Percentiles rank a stretch among this genome's conserved stretches.
Conservation (phyloP, 2,113 vertebrate genomes). For the Sarotherodon lohbergeri region DNA sequence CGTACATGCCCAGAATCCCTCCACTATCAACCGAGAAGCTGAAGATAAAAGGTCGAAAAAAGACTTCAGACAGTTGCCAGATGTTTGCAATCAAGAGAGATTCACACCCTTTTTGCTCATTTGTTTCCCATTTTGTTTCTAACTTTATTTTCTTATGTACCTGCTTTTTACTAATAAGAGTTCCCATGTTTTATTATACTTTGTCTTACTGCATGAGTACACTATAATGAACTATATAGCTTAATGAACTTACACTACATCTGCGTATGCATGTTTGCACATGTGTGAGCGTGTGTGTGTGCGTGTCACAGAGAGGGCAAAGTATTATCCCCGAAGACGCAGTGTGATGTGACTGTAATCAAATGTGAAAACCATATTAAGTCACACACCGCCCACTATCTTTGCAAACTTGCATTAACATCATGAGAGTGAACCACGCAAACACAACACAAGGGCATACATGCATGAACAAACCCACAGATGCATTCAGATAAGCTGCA, state of each 20-base stretch:
- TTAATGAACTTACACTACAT: background rate
- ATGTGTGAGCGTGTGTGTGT: background rate
- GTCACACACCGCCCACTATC: conserved; percentile 38
- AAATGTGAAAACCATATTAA: conserved; percentile 54
- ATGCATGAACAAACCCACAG: background rate
- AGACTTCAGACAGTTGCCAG: background rate
- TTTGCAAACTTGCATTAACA: conserved; percentile 40
- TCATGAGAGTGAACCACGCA: background rate
- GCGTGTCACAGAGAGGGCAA: background rate
- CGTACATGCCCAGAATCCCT: background rate
- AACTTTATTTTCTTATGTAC: background rate
- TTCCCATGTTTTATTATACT: background rate
- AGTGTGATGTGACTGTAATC: conserved; percentile 45
- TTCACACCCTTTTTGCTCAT: background rate
- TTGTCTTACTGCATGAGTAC: background rate
- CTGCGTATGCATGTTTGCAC: background rate
- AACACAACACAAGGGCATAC: background rate
- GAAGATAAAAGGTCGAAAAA: background rate
- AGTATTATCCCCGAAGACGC: conserved; percentile 24
- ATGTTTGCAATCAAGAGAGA: background rate
- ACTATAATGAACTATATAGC: background rate
- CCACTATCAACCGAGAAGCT: background rate
- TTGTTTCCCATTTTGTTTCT: background rate
- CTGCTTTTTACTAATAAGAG: background rate
- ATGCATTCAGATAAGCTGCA: conserved; percentile 1